Evolutionary conservation across 2,113 vertebrate species (phyloP), one percentile per base, ranked within the genome.

Genomic region (Neotoma lepida): DNA sequence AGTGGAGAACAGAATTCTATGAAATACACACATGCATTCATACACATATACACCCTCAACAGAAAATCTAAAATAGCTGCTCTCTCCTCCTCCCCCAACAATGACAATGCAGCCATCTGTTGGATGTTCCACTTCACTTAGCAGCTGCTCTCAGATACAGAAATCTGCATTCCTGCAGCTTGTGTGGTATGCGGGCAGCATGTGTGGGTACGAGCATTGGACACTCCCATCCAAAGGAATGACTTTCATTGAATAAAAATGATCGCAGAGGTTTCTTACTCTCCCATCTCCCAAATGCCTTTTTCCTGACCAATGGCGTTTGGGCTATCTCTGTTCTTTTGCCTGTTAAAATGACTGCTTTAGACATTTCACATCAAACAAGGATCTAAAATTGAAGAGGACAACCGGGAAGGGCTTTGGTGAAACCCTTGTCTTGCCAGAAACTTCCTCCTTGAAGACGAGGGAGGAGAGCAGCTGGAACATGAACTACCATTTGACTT

Each of bases 61-160:
- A 95, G 90, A 77, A 92, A 90, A 95, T 73, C 96, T 81, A 84
- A 97, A 97, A 97, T 97, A 97, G 90, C 92, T 95, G 18, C 71
- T 81, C 44, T 64, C 80, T 89, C 82, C 61, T 93, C 95, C 94
- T 97, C 97, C 95, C 94, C 97, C 96, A 95, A 66, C 96, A 93
- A 96, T 96, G 97, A 97, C 97, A 97, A 97, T 96, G 96, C 96
- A 97, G 93, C 97, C 97, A 97, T 97, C 97, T 97, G 97, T 97
- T 97, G 96, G 97, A 96, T 49, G 94, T 93, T 96, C 97, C 96
- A 97, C 96, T 97, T 96, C 95, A 95, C 97, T 97, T 93, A 97
- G 97, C 97, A 97, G 97, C 97, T 97, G 97, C 96, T 96, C 87
- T 93, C 94, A 94, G 95, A 97, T 92, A 97, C 90, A 96, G 96